These are phyloP conservation scores for Dascillus cervinus DNA, from an alignment of 2,888 invertebrate species.

Conservation along the genomic window DNA sequence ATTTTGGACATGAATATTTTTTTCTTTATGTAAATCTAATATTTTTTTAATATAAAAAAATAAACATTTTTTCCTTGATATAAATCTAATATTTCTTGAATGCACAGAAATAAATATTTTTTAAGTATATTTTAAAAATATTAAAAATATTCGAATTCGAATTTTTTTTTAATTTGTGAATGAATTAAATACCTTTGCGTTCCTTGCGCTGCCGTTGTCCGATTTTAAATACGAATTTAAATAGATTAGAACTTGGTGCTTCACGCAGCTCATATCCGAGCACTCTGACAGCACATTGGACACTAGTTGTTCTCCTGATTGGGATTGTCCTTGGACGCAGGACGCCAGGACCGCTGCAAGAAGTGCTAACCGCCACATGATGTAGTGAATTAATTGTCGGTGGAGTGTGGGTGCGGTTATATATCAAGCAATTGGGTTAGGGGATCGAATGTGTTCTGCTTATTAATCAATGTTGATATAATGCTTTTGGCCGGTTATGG, in stretches of 20 bases:
- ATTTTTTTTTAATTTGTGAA: too few species aligned
- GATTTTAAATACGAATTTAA: constrained; percentile 64
- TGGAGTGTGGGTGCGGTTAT: constrained; percentile 56
- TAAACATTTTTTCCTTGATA: too few species aligned
- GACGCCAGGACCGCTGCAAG: constrained; percentile 46
- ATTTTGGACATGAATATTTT: too few species aligned
- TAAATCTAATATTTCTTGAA: too few species aligned
- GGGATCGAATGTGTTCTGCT: constrained; percentile 36
- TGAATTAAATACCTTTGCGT: constrained; percentile 35
- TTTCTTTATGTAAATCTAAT: too few species aligned
- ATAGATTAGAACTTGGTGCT: constrained; percentile 68
- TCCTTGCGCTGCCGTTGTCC: constrained; percentile 45
- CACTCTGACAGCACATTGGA: constrained; percentile 67
- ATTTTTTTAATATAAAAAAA: too few species aligned
- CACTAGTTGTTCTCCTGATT: constrained; percentile 61
- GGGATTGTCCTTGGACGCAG: constrained; percentile 48
- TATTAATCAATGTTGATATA: constrained; percentile 36
- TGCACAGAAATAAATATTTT: too few species aligned
- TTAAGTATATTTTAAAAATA: too few species aligned
- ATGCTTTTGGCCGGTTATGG: constrained; percentile 24
- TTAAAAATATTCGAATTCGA: too few species aligned
- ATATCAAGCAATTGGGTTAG: constrained; percentile 51
- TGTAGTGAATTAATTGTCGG: constrained; percentile 28
- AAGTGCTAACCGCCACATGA: constrained; percentile 40
- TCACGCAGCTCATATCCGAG: constrained; percentile 65